Base-by-base conservation (phyloP, 2,113 vertebrate genomes). In the Morone chrysops region DNA sequence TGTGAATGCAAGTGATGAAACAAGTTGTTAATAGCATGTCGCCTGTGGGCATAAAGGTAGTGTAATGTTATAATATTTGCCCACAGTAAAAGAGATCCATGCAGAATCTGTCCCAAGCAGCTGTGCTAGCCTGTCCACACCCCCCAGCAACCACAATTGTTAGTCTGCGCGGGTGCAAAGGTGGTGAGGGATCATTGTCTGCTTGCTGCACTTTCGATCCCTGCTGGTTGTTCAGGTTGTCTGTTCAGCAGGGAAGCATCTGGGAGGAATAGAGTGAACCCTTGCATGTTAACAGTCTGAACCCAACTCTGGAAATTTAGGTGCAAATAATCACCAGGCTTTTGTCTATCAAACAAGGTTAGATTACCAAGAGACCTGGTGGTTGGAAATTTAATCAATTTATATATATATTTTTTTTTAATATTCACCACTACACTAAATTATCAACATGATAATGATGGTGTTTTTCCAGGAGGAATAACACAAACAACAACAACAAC, bases 111-210 rank as follows among this genome's bases (percentile, higher is more conserved):
- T 41, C 48, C 7, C 4, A n/a, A 40, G 41, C 41, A 18, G 48
- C 47, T 38, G 51, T 38, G 45, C 36, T 47, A 60, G 67, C 31
- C 10, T 41, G 25, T 70, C n/a, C 18, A 65, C 56, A 51, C 48
- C n/a, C 41, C 66, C 20, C 45, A 70, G 25, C 80, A 71, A 54
- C 67, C 51, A 47, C 45, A 57, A 47, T 43, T 76, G 66, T 54
- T 45, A 61, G 60, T 70, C 71, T 48, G 0, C 17, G 16, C 12
- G 0, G 50, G 41, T 74, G 48, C 13, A 1, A 70, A 59, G 63
- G 80, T 78, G 38, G 31, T 70, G 53, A 74, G 63, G 50, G 67
- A 78, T 78, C 74, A 57, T 62, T 57, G 72, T 63, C 57, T 53
- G 75, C 50, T n/a, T 20, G 51, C 14, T 70, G 65, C 70, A 53